Percentiles rank a stretch among this genome's conserved stretches.
phyloP scores from a whole-genome alignment of 2,797 vertebrate species.

The Emys orbicularis region DNA sequence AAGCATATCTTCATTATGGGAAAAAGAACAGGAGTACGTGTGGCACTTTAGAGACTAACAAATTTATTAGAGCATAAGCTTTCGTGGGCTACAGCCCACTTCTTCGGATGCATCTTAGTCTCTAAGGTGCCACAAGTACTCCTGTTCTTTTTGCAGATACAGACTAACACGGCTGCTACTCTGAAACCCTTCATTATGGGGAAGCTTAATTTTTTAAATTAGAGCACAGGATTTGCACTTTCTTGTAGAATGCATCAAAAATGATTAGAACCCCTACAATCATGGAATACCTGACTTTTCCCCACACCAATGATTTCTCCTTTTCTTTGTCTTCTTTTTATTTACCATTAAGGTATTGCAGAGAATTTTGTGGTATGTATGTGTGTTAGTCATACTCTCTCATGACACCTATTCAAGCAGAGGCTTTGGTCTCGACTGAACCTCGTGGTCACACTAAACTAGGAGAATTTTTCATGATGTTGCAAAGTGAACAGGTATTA shows the following conservation, averaged over 20 bases:
- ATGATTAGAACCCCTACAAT: background rate
- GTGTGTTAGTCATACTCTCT: background rate
- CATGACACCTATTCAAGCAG: fast-evolving
- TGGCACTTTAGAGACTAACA: too few relatives aligned
- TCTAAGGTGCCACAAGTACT: too few relatives aligned
- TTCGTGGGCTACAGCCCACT: too few relatives aligned
- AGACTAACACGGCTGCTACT: too few relatives aligned
- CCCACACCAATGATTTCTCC: background rate
- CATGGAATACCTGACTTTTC: background rate
- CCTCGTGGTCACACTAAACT: background rate
- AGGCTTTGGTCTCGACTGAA: background rate
- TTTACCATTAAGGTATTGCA: background rate
- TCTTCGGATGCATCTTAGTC: too few relatives aligned
- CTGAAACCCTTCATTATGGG: background rate
- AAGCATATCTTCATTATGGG: background rate
- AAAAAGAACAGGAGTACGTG: too few relatives aligned
- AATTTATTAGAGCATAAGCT: too few relatives aligned
- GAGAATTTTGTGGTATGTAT: background rate
- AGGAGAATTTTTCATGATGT: background rate
- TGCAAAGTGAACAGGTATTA: background rate
- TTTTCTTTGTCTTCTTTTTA: background rate
- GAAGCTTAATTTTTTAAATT: background rate
- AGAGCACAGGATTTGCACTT: background rate
- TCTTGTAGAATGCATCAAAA: background rate
- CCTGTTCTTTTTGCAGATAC: too few relatives aligned